Base-by-base conservation (phyloP, 2,888 invertebrate genomes). In the Cinara cedri region DNA sequence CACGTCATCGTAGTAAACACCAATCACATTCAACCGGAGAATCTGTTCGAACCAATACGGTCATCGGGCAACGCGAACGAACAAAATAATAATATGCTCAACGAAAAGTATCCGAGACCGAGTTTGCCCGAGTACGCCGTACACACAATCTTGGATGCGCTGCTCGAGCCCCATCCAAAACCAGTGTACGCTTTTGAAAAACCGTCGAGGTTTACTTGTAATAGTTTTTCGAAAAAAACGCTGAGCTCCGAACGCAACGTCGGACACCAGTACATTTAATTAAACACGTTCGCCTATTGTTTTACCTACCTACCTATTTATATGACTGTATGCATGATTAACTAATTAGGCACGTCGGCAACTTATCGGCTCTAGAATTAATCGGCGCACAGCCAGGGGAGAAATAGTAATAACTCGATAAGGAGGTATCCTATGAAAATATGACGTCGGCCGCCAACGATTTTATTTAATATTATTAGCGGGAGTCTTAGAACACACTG, bases 1-100 rank as follows among this genome's bases (percentile, higher is more conserved):
- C 90, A 90, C 84, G 93, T 94, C 49, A 89, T 94, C 62, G 88
- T 93, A 81, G 87, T 94, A 82, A 92, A 93, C 85, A 92, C 93
- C 11, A 89, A 90, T 9, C 90, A 90, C 81, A 86, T 91, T 80
- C 87, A 90, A 66, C 90, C 90, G 0, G 89, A 90, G 70, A 89
- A 90, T 76, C 87, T 93, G 80, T 92, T 90, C 85, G 89, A 71
- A 55, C 71, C 65, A 19, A 54, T 76, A 1, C 51, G 65, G 26
- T 26, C 51, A 10, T 74, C 62, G n/a, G 60, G 49, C 46, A 24
- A 19, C 1, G 44, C 70, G 10, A 74, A 70, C 51, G 51, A 72
- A 42, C 72, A 55, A 49, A 54, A 55, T 44, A 65, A 55, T 34
- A 54, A 55, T 44, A 65, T 63, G 46, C 42, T 72, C 65, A 78